Evolutionary conservation across 2,888 invertebrate species (phyloP), one percentile per base, ranked within the genome.

Genomic region (Drosophila nr. medialis): DNA sequence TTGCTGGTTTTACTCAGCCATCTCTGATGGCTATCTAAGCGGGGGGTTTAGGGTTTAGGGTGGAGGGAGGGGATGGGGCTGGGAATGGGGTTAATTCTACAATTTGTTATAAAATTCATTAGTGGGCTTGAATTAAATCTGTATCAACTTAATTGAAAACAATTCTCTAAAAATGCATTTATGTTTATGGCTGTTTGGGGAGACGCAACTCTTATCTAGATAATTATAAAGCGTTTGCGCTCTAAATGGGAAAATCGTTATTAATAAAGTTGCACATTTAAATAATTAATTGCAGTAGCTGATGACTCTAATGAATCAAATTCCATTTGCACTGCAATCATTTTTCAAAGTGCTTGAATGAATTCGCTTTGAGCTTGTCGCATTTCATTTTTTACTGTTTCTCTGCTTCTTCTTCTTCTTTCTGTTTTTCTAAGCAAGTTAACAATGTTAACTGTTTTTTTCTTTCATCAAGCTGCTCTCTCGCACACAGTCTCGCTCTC

Each of bases 91-190:
- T 55, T 65, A 40, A 40, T 56, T 55, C 55, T 11, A 34, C 49
- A 55, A 69, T 70, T 70, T 70, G 32, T 45, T 56, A 56, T 2
- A n/a, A 70, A 42, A 70, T 70, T 70, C 67, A 67, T 67, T 66
- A 64, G 30, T 40, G 30, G n/a, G 11, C 38, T 34, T 48, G 45
- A 54, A 34, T 38, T 11, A 70, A 69, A 69, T 49, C 32, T 60
- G 49, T 21, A 69, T 40, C 15, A 54, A 54, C 27, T 24, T 18
- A 48, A 45, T 53, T 62, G 42, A 51, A 62, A 70, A 51, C 50
- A 70, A 30, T 42, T 61, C 27, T 4, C 30, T n/a, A 42, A 40
- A 21, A 66, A 36, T 42, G 50, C 53, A 66, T 38, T 51, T 53
- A 36, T 54, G 34, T 49, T 55, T 38, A 48, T 24, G 24, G 45